A percentile compares a stretch with the other conserved stretches of the same genome.
Evolutionary conservation across 2,797 vertebrate genomes (phyloP).

Genomic region (Crocodylus rhombifer): DNA sequence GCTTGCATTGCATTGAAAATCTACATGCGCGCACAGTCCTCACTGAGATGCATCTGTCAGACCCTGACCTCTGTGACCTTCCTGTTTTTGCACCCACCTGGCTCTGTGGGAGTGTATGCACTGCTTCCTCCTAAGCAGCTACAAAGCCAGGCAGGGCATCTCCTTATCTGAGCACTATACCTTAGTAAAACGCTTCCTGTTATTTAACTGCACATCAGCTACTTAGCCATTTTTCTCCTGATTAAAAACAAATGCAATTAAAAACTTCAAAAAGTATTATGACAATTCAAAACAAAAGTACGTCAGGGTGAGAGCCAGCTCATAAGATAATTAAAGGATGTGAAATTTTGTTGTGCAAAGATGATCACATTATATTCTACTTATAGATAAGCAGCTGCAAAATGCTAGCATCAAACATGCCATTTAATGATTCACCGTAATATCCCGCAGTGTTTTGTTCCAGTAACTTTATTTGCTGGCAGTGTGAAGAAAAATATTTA

Average conservation of each 20-base stretch:
- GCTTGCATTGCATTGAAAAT: neutral
- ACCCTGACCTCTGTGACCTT: neutral
- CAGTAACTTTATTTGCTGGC: neutral
- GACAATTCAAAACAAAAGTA: neutral
- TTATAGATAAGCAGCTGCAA: neutral
- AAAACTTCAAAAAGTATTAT: neutral
- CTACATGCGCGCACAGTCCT: neutral
- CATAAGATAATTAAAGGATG: neutral
- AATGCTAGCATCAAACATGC: neutral
- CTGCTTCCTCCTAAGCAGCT: neutral
- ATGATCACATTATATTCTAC: neutral
- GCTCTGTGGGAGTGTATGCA: neutral
- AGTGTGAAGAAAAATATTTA: neutral
- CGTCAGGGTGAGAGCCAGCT: neutral
- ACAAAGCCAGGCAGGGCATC: neutral
- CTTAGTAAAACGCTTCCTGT: neutral
- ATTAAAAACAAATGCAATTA: neutral
- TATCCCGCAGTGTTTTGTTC: neutral
- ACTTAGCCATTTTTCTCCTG: neutral
- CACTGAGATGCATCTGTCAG: neutral
- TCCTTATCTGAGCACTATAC: neutral
- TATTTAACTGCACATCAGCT: neutral
- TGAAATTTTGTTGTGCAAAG: neutral
- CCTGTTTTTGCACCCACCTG: neutral
- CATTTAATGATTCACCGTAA: neutral